A percentile compares a stretch with the other conserved stretches of the same genome.
These are phyloP conservation scores for Magallana gigas DNA, from an alignment of 1,140 invertebrate species.

Conservation along the genomic window DNA sequence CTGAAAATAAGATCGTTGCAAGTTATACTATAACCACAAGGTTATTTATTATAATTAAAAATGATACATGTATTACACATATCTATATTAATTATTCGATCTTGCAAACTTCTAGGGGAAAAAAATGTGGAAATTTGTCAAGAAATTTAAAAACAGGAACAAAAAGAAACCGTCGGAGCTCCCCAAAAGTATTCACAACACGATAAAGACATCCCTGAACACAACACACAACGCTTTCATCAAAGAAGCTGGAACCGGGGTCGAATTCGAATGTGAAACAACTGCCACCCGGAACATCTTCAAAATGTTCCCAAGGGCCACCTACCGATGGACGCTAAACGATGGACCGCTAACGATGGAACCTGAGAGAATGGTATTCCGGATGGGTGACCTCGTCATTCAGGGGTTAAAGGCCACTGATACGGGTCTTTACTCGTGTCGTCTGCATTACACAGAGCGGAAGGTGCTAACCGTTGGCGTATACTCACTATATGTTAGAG, in stretches of 20 bases:
- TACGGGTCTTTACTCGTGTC: slow-evolving; percentile 31
- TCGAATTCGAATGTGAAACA: slow-evolving; percentile 43
- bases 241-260: background rate
- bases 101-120: background rate
- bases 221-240: background rate
- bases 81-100: background rate
- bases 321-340: slow-evolving; percentile 35
- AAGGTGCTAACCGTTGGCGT: slow-evolving; percentile 26
- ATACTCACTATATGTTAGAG: background rate
- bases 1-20: too few species aligned
- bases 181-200: background rate
- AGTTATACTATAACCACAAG: too few species aligned
- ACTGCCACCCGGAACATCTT: background rate
- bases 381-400: slow-evolving; percentile 37
- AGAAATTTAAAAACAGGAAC: slow-evolving; percentile 5
- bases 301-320: slow-evolving; percentile 27
- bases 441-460: slow-evolving; percentile 15
- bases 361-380: slow-evolving; percentile 43
- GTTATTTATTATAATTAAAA: background rate
- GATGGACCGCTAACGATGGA: slow-evolving; percentile 24
- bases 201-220: slow-evolving; percentile 5
- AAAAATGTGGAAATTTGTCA: slow-evolving; percentile 5
- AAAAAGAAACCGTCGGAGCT: slow-evolving; percentile 1
- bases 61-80: background rate
- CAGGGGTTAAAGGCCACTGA: slow-evolving; percentile 39